These are phyloP conservation scores for Hypena proboscidalis DNA, from an alignment of 2,888 invertebrate genomes.

Conservation along the genomic window DNA sequence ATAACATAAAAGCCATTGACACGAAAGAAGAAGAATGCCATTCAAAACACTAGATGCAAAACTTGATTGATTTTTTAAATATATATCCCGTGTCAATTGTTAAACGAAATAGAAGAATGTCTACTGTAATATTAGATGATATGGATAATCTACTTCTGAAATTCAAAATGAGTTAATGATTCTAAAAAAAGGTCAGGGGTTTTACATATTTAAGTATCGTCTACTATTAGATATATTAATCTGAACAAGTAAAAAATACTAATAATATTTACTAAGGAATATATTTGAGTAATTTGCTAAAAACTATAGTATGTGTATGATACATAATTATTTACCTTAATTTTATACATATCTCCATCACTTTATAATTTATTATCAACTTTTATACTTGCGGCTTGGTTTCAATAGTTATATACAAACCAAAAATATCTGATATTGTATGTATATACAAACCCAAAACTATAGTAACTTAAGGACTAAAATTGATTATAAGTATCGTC, in stretches of 20 bases:
- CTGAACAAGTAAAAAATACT: constrained; percentile 28
- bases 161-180: too few species aligned
- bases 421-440: constrained; percentile 37
- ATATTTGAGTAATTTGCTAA: constrained; percentile 69
- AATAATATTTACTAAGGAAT: constrained; percentile 60
- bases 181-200: too few species aligned
- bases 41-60: too few species aligned
- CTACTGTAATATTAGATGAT: too few species aligned
- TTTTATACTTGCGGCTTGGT: constrained; percentile 30
- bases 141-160: too few species aligned
- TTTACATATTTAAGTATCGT: too few species aligned
- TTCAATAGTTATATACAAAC: constrained; percentile 42
- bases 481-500: constrained; percentile 27
- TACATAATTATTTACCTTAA: constrained; percentile 60
- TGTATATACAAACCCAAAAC: constrained; percentile 52
- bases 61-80: too few species aligned
- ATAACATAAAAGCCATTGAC: too few species aligned
- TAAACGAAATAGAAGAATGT: too few species aligned
- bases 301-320: constrained; percentile 65
- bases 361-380: constrained; percentile 46
- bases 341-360: constrained; percentile 61
- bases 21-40: too few species aligned
- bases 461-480: constrained; percentile 35
- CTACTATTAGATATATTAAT: too few species aligned
- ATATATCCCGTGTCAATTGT: too few species aligned